Evolutionary conservation across 2,888 invertebrate species (phyloP), one percentile per base, ranked within the genome.

Genomic region (Pyrrhopygopsis socrates): DNA sequence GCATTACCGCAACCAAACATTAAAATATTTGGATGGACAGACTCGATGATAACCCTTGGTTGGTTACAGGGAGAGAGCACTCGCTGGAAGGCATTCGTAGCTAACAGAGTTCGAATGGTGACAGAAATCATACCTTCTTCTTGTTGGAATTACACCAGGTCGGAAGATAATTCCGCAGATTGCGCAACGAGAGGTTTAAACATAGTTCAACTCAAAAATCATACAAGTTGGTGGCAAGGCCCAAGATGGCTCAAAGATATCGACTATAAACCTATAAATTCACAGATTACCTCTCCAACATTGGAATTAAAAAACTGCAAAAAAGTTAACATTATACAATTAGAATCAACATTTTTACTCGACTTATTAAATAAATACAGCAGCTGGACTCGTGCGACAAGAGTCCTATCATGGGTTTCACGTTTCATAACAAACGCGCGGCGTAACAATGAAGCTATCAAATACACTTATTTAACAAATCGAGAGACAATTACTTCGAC

Each of bases 191-290:
- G 45, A 45, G 45, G 45, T 18, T 8, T 45, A 18, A 18, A 45
- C 15, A 8, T 18, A 18, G 15, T 13, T 13, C 6, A 45, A 13
- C 45, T 45, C 6, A 13, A 3, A 18, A 45, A 45, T 45, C 73
- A n/a, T 24, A 58, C 9, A 18, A 18, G 27, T 27, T 63, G 63
- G 63, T 63, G 77, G 77, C 24, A 41, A 29, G 77, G 67, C n/a
- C 65, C 77, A 65, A n/a, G n/a, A n/a, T n/a, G n/a, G n/a, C n/a
- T n/a, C n/a, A n/a, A n/a, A n/a, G n/a, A n/a, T n/a, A n/a, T n/a
- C n/a, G 38, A 38, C 45, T 45, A 45, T 15, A 18, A 15, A 45
- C 45, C 45, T 15, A 18, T 15, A 45, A 45, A 45, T 13, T 45
- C 45, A 11, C 8, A 45, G 8, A 45, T 45, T 45, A 45, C 15